Base-by-base conservation (phyloP, 2,888 invertebrate genomes). In the Eristalis intricaria region DNA sequence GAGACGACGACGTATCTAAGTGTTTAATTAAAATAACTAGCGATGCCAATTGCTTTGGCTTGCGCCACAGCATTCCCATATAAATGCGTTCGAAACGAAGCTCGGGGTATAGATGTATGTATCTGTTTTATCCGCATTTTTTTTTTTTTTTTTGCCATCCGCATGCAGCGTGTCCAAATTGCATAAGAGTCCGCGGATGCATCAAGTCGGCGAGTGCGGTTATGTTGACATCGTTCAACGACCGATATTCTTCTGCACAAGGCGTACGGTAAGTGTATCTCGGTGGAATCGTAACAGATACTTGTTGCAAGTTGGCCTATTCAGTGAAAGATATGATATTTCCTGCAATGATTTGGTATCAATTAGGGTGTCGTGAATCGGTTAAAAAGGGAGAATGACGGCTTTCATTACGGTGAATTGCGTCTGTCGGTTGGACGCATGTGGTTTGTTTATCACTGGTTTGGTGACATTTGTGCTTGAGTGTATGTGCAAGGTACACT, bases 111-210 rank as follows among this genome's bases (percentile, higher is more conserved):
- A 22, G 29, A 63, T 65, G 74, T 43, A 68, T 71, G 75, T 79
- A 79, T 79, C 70, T 79, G 1, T 50, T n/a, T 19, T 83, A 83
- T 83, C 83, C 86, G 86, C 83, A 73, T 83, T 50, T 71, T 78
- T 43, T 64, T 60, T 68, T 69, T 83, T 50, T 71, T 78, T 43
- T 64, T 60, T 68, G 58, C 79, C 76, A 84, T 87, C 84, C 83
- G 79, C 87, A 84, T 80, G 76, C 71, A 87, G 68, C 87, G 84
- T 87, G 68, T 79, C 87, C 74, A 80, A 11, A 80, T 87, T 87
- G 66, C 87, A 76, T 84, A 87, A 87, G 63, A 64, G 15, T 68
- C 64, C 64, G 60, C 40, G 69, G 77, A 78, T 86, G 82, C 74
- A 76, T 23, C 78, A 78, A 76, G 75, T 71, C 65, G 61, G 61